These are phyloP conservation scores for Aurelia sp. DNA, from an alignment of 30 jellyfish, hydroid and myxozoan species.

Conservation along the genomic window DNA sequence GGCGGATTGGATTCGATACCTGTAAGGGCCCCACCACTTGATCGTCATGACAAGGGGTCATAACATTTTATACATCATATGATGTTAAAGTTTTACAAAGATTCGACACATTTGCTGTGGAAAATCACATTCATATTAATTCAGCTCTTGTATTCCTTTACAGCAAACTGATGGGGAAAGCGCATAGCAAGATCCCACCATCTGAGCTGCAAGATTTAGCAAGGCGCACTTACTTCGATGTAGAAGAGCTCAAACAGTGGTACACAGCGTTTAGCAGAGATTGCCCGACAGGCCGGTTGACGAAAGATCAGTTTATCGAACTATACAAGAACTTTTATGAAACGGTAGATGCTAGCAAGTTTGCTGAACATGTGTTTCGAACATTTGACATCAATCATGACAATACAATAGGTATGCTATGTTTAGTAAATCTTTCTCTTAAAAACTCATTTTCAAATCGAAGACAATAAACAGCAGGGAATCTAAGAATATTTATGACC, in stretches of 20 bases:
- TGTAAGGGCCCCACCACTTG: no score
- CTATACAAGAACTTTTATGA: slow-evolving; percentile 88
- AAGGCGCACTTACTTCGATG: slow-evolving; percentile 85
- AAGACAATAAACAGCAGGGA: no score
- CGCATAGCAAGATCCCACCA: slow-evolving; percentile 90
- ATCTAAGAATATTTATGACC: no score
- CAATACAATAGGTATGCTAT: slow-evolving; percentile 87
- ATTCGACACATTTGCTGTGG: no score
- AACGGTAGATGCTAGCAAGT: slow-evolving; percentile 81
- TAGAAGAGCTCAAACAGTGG: slow-evolving; percentile 90
- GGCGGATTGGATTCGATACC: no score
- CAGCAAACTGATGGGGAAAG: slow-evolving; percentile 90
- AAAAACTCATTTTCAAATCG: no score
- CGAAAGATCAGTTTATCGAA: slow-evolving; percentile 85
- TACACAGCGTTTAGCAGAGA: slow-evolving; percentile 90
- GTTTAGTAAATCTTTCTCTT: no score
- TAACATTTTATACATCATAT: no score
- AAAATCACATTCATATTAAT: background rate
- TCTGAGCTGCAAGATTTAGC: slow-evolving; percentile 86
- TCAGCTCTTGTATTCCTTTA: background rate
- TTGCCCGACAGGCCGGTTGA: slow-evolving; percentile 89
- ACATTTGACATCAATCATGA: slow-evolving; percentile 93
- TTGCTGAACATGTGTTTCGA: slow-evolving; percentile 98
- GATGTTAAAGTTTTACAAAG: no score
- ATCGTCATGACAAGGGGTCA: no score